Base-by-base conservation (phyloP, 2,113 vertebrate genomes). In the Plestiodon gilberti region DNA sequence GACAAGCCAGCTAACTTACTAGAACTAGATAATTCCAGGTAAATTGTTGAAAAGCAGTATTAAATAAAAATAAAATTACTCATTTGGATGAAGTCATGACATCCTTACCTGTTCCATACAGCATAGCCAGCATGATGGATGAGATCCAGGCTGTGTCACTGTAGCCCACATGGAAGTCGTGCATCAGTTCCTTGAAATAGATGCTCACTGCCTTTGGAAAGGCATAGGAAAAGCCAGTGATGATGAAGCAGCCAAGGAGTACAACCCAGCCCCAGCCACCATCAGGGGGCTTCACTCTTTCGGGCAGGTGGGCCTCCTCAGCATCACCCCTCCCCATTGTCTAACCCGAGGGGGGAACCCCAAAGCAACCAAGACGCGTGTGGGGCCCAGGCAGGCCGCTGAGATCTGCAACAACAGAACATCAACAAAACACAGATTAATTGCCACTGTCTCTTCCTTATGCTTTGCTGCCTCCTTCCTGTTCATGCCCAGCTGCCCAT, bases 101-200 rank as follows among this genome's bases (percentile, higher is more conserved):
- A 33, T 55, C 35, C 62, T 83, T 59, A 97, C 97, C 97, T 43
- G 96, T 96, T 82, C 97, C 97, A 0, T 97, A 97, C 79, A 97
- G 95, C 96, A 97, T 97, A 85, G 97, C 97, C 52, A 97, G 93
- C 96, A 97, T 97, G 90, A 97, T 97, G 78, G 97, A 97, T 69
- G 97, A 97, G 92, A 97, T 96, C 97, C 97, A 97, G 88, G 97
- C 97, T 1, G 96, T 97, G 91, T 97, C 96, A 38, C 97, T 97
- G 93, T 97, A 97, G 81, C 97, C 97, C 14, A 97, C 96, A 0
- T 95, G 95, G 70, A 97, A 97, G 81, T 97, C 96, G 1, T 91
- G 91, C 96, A 97, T 97, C 78, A 97, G 96, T 55, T 95, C 96
- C 78, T 96, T 96, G 94, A 97, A 97, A 92, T 97, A 97, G 92